phyloP scores from a whole-genome alignment of 2,888 invertebrate genomes.

The Spilosoma lubricipeda region DNA sequence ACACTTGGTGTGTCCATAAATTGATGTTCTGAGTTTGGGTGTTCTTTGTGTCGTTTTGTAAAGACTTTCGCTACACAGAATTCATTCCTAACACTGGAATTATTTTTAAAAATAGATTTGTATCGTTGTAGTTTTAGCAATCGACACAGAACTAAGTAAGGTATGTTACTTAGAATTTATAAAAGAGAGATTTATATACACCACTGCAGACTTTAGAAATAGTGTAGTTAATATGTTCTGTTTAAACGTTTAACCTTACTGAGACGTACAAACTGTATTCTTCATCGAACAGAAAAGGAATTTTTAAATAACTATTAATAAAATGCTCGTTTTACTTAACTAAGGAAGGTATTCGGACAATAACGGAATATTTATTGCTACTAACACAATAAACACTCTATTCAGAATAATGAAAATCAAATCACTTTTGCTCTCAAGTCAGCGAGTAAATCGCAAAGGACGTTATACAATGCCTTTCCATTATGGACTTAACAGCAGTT shows the following conservation, averaged over 20 bases:
- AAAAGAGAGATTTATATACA: too few relatives aligned
- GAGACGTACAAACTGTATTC: neutral
- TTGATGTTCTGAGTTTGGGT: too few relatives aligned
- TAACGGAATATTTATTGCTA: constrained; percentile 42
- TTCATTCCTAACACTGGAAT: too few relatives aligned
- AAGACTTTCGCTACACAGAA: too few relatives aligned
- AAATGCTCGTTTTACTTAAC: constrained; percentile 12
- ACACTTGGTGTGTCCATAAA: too few relatives aligned
- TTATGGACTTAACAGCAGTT: constrained; percentile 37
- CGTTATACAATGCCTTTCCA: constrained; percentile 28
- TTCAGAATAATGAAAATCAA: constrained; percentile 51
- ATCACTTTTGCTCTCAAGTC: constrained; percentile 45
- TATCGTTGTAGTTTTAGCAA: neutral
- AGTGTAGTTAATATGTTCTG: too few relatives aligned
- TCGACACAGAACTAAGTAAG: neutral
- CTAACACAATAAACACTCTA: constrained; percentile 45
- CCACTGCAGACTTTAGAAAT: too few relatives aligned
- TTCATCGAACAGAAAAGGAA: neutral
- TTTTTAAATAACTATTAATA: constrained; percentile 11
- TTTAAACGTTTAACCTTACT: neutral
- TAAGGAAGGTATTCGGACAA: constrained; percentile 29
- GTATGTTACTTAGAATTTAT: too few relatives aligned
- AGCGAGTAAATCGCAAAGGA: constrained; percentile 42
- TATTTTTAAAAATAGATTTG: neutral
- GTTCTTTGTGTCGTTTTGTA: too few relatives aligned